Evolutionary conservation across 2,797 vertebrate genomes (phyloP), one percentile per base, ranked within the genome.

Genomic region (Smutsia temminckii): DNA sequence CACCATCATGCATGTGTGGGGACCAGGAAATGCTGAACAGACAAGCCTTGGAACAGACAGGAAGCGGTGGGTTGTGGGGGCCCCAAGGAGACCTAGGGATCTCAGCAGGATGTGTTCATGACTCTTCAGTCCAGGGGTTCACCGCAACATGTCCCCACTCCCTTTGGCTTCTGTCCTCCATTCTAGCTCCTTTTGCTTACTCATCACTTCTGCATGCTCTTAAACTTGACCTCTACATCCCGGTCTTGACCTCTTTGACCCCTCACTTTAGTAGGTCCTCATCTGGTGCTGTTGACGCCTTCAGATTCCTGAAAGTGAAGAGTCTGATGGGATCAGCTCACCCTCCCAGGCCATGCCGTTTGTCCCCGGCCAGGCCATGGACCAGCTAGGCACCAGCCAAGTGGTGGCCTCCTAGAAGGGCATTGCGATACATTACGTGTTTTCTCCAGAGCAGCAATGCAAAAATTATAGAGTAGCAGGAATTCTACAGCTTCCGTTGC

Each of bases 391-490:
- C 14, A 37, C 18, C 1, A 2, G 49, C 46, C 46, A 25, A 6
- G 11, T 17, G n/a, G 51, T 68, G 32, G 13, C 68, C 75, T 61
- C 32, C 53, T 20, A 16, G 34, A 23, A 59, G 53, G 21, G 5
- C 49, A 8, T 42, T 5, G 2, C 20, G n/a, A 32, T 46, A 18
- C 4, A 3, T 0, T 20, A 21, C 29, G 46, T 59, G 2, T 42
- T 75, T 42, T 63, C 74, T 51, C 16, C 12, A 86, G 25, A 37
- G 40, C 6, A 61, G 25, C 2, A 1, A 16, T 53, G 2, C 18
- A 17, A 3, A 25, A 32, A 9, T 46, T 21, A 3, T 3, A 5
- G 2, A 2, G 7, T 1, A 4, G 63, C 32, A 61, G 37, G 40
- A 37, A 37, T 42, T 89, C 37, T 86, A 59, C 12, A 51, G 21